Percentiles rank a stretch among this genome's conserved stretches.
Conservation (phyloP, 2,113 vertebrate species). For the Camelus dromedarius region DNA sequence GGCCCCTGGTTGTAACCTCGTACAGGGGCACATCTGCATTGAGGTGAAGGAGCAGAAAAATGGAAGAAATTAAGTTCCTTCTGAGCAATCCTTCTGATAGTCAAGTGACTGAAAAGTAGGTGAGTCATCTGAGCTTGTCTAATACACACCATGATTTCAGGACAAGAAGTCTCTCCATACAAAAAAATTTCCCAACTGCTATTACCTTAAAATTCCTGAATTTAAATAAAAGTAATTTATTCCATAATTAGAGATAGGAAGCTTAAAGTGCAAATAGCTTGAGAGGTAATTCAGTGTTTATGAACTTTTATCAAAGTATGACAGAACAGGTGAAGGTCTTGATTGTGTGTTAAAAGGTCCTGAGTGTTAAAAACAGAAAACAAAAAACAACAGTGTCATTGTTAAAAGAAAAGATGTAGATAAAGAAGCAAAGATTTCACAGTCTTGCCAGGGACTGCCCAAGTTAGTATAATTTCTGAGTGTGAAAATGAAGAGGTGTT, state of each 20-base stretch:
- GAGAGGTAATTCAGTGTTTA: background rate
- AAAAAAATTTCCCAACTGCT: background rate
- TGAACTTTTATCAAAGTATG: background rate
- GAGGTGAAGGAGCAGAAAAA: background rate
- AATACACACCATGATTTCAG: background rate
- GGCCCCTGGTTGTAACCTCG: background rate
- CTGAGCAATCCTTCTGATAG: background rate
- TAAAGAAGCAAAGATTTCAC: background rate
- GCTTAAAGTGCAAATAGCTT: conserved; percentile 16
- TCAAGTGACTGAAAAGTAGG: background rate
- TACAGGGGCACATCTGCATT: background rate
- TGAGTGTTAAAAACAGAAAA: background rate
- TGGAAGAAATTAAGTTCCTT: background rate
- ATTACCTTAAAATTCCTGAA: conserved; percentile 18
- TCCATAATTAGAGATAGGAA: background rate
- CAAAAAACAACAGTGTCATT: background rate
- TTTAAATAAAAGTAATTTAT: conserved; percentile 22
- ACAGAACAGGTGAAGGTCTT: background rate
- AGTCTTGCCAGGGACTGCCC: background rate
- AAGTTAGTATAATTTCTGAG: background rate
- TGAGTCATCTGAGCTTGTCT: background rate
- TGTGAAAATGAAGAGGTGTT: conserved; percentile 17
- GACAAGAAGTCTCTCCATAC: background rate
- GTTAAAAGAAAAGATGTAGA: background rate
- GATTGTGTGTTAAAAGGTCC: background rate